A percentile compares a stretch with the other conserved stretches of the same genome.
phyloP scores from a whole-genome alignment of 35 echinoderm and acorn worm genomes.

The Apostichopus californicus region DNA sequence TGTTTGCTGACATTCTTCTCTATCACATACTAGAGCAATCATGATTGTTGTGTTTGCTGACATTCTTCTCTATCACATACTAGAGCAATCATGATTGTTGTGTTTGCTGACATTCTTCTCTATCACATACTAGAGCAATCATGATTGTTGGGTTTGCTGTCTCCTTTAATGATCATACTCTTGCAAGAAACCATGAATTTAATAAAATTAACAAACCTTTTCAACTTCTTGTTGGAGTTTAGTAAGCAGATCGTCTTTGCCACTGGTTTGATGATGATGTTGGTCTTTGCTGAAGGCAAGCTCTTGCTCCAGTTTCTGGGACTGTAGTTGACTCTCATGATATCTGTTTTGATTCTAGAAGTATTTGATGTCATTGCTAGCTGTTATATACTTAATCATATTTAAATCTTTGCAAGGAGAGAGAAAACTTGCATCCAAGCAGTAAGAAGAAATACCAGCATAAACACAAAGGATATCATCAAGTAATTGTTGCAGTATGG shows the following conservation, averaged over 20 bases:
- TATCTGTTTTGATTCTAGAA: conserved; percentile 24
- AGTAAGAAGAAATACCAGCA: too few relatives aligned
- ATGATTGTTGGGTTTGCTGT: not conserved
- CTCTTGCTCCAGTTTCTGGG: conserved; percentile 55
- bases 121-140: not conserved
- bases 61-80: too few relatives aligned
- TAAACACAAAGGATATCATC: too few relatives aligned
- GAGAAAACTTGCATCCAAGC: too few relatives aligned
- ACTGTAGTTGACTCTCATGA: conserved; percentile 46
- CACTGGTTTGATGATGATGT: conserved; percentile 21
- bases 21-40: too few relatives aligned
- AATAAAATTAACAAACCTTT: conserved; percentile 20
- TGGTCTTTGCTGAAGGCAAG: conserved; percentile 39
- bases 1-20: too few relatives aligned
- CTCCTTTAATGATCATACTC: not conserved
- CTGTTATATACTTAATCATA: too few relatives aligned
- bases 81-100: too few relatives aligned
- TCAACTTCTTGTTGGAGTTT: conserved; percentile 37
- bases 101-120: not conserved
- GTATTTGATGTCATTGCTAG: too few relatives aligned
- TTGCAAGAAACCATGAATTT: not conserved
- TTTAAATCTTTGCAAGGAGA: too few relatives aligned
- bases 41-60: too few relatives aligned
- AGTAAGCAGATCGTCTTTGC: conserved; percentile 39
- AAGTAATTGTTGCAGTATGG: too few relatives aligned